These are phyloP conservation scores for Apotomis capreana DNA, from an alignment of 2,888 invertebrate species.

Conservation along the genomic window DNA sequence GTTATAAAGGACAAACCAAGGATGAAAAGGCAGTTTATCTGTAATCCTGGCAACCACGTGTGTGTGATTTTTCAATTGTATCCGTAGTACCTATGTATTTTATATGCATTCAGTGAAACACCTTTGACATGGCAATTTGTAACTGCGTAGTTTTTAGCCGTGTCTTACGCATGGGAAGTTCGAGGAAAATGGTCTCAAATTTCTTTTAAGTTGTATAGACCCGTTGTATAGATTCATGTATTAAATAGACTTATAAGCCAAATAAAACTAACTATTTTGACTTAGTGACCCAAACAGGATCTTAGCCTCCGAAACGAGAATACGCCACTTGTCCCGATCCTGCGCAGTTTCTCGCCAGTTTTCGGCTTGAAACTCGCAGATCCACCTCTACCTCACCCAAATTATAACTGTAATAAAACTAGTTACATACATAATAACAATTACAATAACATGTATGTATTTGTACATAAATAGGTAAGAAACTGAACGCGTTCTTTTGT, in stretches of 20 bases:
- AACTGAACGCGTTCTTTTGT: constrained; percentile 39
- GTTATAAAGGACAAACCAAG: too few species aligned
- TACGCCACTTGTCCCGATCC: too few species aligned
- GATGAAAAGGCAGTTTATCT: too few species aligned
- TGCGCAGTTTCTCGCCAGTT: too few species aligned
- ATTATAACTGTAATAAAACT: not conserved
- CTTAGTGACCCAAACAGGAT: too few species aligned
- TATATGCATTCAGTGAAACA: not conserved
- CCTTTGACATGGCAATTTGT: not conserved
- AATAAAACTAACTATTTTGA: not conserved
- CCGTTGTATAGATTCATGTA: too few species aligned
- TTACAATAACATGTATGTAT: constrained; percentile 2
- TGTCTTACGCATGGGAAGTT: not conserved
- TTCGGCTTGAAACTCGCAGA: too few species aligned
- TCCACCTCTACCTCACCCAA: too few species aligned
- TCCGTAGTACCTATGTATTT: not conserved
- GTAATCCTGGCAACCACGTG: not conserved
- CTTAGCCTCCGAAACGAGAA: too few species aligned
- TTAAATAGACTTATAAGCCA: not conserved
- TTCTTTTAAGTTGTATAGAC: too few species aligned
- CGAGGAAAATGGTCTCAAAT: too few species aligned
- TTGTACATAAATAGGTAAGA: constrained; percentile 28
- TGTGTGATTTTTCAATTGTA: not conserved
- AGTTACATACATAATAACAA: not conserved
- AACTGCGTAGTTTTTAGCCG: constrained; percentile 17